Conservation (phyloP, 2,888 invertebrate species). For the Dioctria rufipes region DNA sequence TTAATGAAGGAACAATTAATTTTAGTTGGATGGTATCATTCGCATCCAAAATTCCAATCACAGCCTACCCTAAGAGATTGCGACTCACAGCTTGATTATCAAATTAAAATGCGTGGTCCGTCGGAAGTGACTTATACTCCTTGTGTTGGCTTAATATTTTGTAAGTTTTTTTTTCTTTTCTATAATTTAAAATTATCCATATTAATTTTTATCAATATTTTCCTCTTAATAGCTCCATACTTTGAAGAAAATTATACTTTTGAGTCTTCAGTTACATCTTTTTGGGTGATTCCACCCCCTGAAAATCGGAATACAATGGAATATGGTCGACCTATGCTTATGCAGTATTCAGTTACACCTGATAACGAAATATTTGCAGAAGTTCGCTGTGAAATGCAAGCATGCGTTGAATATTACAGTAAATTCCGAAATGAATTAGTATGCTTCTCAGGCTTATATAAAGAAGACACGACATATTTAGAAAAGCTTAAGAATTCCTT, state of each 20-base stretch:
- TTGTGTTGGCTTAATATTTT: constrained; percentile 92
- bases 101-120: constrained; percentile 93
- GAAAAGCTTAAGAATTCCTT: constrained; percentile 89
- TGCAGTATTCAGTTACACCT: constrained; percentile 88
- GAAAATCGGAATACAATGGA: constrained; percentile 89
- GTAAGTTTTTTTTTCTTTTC: constrained; percentile 75
- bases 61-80: constrained; percentile 91
- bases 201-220: background rate
- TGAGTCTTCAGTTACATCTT: constrained; percentile 88
- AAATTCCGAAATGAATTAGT: constrained; percentile 78
- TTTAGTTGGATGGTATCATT: constrained; percentile 96
- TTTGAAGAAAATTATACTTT: constrained; percentile 84
- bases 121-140: constrained; percentile 94
- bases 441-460: constrained; percentile 74
- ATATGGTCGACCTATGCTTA: constrained; percentile 92
- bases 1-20: constrained; percentile 87
- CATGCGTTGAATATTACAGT: constrained; percentile 87
- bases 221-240: constrained; percentile 80
- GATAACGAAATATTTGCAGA: constrained; percentile 86
- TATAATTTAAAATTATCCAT: background rate
- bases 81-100: constrained; percentile 94
- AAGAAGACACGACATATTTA: constrained; percentile 80
- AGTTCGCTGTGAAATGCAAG: constrained; percentile 88
- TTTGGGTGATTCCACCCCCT: constrained; percentile 97
- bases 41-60: constrained; percentile 90